These are phyloP conservation scores for Microdon myrmicae DNA, from an alignment of 2,888 invertebrate genomes.

Conservation along the genomic window DNA sequence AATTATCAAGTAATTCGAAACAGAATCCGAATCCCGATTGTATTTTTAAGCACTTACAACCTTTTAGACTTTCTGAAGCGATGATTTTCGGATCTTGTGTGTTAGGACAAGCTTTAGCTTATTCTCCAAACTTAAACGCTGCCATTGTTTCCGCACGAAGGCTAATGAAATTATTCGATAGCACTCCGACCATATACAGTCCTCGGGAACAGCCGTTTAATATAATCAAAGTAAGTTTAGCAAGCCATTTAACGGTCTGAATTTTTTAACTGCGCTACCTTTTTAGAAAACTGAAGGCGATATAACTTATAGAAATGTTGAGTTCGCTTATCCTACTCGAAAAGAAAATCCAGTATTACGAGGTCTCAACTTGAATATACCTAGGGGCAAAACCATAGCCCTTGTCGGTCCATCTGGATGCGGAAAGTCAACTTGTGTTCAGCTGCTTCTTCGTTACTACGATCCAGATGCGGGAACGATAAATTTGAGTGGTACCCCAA, in stretches of 20 bases:
- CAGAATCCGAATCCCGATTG: neutral
- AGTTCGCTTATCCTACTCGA: constrained; percentile 85
- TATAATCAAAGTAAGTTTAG: constrained; percentile 56
- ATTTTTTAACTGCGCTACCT: neutral
- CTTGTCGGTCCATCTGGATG: constrained; percentile 81
- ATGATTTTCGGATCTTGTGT: constrained; percentile 82
- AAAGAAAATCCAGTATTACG: constrained; percentile 78
- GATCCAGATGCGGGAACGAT: constrained; percentile 76
- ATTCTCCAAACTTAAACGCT: constrained; percentile 80
- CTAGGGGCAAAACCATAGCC: constrained; percentile 77
- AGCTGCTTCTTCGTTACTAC: constrained; percentile 81
- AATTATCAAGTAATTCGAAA: constrained; percentile 73
- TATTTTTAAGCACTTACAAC: neutral
- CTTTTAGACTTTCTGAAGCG: constrained; percentile 76
- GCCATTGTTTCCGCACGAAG: constrained; percentile 77
- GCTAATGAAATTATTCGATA: constrained; percentile 72
- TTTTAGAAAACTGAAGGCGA: constrained; percentile 72
- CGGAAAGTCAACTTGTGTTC: constrained; percentile 84
- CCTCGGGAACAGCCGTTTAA: constrained; percentile 64
- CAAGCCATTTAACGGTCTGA: neutral
- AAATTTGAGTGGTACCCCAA: constrained; percentile 70
- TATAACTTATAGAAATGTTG: constrained; percentile 75
- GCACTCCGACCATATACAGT: constrained; percentile 70
- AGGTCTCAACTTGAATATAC: constrained; percentile 75
- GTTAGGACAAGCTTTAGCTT: constrained; percentile 80